Evolutionary conservation across 2,888 invertebrate species (phyloP).

Genomic region (Tipula vernalis): DNA sequence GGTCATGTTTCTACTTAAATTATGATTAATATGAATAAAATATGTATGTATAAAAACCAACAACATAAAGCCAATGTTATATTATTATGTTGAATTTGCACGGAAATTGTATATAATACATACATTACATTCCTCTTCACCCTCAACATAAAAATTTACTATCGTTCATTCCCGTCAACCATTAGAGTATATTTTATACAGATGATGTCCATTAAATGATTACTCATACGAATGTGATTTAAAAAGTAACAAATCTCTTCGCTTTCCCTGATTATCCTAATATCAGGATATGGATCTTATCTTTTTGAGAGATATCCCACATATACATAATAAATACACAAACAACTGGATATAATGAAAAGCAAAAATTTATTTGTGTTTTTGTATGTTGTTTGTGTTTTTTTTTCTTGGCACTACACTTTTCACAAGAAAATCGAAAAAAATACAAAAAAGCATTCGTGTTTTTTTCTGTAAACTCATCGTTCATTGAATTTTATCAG

Average conservation of each 20-base stretch:
- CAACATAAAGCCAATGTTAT: background rate
- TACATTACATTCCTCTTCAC: background rate
- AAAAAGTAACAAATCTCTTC: background rate
- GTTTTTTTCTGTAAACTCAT: background rate
- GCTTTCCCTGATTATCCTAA: background rate
- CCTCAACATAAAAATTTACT: background rate
- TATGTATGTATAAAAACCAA: background rate
- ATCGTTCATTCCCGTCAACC: background rate
- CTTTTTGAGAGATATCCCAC: background rate
- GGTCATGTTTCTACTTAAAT: background rate
- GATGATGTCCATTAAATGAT: background rate
- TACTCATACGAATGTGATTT: background rate
- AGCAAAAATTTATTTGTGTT: background rate
- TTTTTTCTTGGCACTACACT: background rate
- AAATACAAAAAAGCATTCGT: background rate
- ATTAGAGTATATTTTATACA: background rate
- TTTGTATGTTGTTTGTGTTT: background rate
- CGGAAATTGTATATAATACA: background rate
- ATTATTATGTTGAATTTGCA: background rate
- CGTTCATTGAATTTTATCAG: constrained; percentile 4
- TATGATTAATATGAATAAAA: constrained; percentile 4
- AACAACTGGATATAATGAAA: background rate
- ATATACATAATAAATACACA: background rate
- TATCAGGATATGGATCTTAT: background rate
- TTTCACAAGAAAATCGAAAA: background rate